Evolutionary conservation across 2,888 invertebrate species (phyloP), one percentile per base, ranked within the genome.

Genomic region (Ceratothoa steindachneri): DNA sequence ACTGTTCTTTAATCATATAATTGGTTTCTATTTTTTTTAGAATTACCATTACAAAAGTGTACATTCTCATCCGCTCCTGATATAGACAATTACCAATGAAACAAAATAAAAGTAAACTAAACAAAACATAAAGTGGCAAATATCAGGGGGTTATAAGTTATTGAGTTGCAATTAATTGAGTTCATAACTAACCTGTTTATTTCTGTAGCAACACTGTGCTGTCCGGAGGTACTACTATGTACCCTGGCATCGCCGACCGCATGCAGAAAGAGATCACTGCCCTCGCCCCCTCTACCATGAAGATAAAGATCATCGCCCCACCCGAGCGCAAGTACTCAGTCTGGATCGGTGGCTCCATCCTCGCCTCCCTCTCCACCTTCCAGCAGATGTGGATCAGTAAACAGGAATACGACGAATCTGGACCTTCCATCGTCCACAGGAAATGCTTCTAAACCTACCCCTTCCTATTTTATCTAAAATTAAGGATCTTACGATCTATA

Each of bases 231-330:
- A 93, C 93, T 87, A 95, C 95, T 86, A 96, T 96, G 95, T 96
- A 93, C 87, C 95, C 95, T 81, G 92, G 96, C 88, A 95, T 97
- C 85, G 96, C 95, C 82, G 96, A 96, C 87, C 89, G 96, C 83
- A 95, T 96, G 95, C 95, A 96, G 87, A 96, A 95, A 87, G 96
- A 96, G 88, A 95, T 95, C 87, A 94, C 94, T 80, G 91, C 93
- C 75, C 88, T 95, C 81, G 88, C 88, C 64, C 94, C 94, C 82
- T 91, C 92, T 81, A 93, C 93, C 85, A 94, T 93, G 89, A 94
- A 93, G 88, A 93, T 94, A 88, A 94, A 93, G 89, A 93, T 94
- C 87, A 94, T 93, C 86, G 92, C 93, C 86, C 67, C 72, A 9
- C 72, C 41, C 15, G 72, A 72, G 31, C 71, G 82, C 28, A 80